These are phyloP conservation scores for Scylla paramamosain DNA, from an alignment of 1,140 invertebrate genomes.

Conservation along the genomic window DNA sequence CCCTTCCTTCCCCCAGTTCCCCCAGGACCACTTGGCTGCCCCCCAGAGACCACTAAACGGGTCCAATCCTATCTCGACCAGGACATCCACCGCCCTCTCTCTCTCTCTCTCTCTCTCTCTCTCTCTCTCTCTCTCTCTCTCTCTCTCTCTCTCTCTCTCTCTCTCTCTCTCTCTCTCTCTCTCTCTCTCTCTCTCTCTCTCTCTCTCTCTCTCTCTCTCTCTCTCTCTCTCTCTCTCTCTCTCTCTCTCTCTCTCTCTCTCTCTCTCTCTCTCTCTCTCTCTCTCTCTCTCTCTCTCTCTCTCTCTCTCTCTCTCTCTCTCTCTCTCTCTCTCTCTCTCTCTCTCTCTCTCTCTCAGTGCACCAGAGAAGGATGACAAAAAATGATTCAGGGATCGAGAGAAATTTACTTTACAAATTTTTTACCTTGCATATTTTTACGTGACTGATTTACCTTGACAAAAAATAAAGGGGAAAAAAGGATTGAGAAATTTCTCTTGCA, in stretches of 20 bases:
- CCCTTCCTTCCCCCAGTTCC: background rate
- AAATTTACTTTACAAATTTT: too few species aligned
- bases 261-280: background rate
- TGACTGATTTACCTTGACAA: too few species aligned
- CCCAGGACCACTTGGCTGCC: background rate
- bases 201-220: too few species aligned
- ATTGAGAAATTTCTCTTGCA: too few species aligned
- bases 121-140: background rate
- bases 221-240: background rate
- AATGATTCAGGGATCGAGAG: too few species aligned
- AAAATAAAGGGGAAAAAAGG: too few species aligned
- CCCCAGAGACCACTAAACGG: slow-evolving; percentile 55
- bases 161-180: background rate
- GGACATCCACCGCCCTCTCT: background rate
- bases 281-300: background rate
- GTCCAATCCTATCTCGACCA: slow-evolving; percentile 51
- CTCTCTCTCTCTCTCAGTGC: background rate
- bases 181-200: background rate
- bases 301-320: background rate
- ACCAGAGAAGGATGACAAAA: too few species aligned
- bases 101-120: background rate
- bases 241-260: background rate
- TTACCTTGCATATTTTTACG: too few species aligned
- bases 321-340: background rate
- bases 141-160: background rate